Evolutionary conservation across 2,888 invertebrate species (phyloP), one percentile per base, ranked within the genome.

Genomic region (Volucella bombylans): DNA sequence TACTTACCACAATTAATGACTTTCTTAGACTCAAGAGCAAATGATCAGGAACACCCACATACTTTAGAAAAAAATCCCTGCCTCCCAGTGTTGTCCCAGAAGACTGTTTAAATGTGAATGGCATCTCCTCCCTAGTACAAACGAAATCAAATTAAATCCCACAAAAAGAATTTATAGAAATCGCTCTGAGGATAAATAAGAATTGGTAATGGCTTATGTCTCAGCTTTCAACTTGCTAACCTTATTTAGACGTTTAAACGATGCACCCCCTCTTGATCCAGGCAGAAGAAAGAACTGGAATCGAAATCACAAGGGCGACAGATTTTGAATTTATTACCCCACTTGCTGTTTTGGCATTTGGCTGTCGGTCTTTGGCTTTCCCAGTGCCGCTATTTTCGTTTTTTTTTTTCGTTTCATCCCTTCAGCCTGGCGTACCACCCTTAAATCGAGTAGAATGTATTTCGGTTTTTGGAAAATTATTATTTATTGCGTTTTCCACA

Each of bases 371-470:
- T 52, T 71, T 65, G 31, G 57, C 43, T 67, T 67, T 67, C 50
- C 55, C 49, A 45, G 52, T 31, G 52, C 49, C 64, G 11, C 54
- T 18, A 43, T 18, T 39, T 39, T 43, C 39, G 39, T 23, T 68
- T 41, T 41, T 47, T 45, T 54, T 18, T 52, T 43, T 50, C 31
- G 57, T 64, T 62, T 49, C 3, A 57, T 38, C 14, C 45, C 15
- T 39, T 47, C 8, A 4, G 18, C 43, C 54, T 54, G 67, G 61
- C 45, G 80, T 68, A 59, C 77, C 76, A 72, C 85, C 76, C 85
- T 85, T 77, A 85, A 85, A 85, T 85, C 81, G 72, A 85, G 83
- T 79, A 79, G 79, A 83, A 83, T 79, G 79, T 74, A 79, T 72
- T 83, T 79, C 69, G 79, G 79, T 79, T 79, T 31, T 31, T 31